Conservation (phyloP, 2,797 vertebrate species). For the Eulemur albifrons region DNA sequence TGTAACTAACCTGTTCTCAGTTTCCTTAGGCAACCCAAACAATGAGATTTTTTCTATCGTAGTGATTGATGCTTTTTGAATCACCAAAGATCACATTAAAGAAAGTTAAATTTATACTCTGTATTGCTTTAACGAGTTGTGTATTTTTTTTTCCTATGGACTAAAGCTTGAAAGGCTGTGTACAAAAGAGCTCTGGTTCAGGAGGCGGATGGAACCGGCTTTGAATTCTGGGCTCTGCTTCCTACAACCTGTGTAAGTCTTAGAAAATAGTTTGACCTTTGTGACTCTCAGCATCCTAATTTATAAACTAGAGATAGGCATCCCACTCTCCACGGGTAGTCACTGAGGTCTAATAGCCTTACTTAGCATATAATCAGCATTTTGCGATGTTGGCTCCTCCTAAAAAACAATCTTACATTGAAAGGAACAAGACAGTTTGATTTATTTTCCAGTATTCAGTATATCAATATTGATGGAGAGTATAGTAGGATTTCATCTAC, state of each 20-base stretch:
- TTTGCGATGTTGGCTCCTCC: background rate
- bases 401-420: background rate
- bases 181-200: background rate
- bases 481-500: background rate
- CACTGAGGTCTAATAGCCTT: background rate
- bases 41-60: background rate
- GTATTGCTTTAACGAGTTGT: background rate
- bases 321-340: background rate
- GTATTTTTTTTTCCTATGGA: background rate
- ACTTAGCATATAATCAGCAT: background rate
- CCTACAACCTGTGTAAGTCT: background rate
- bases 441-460: background rate
- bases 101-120: background rate
- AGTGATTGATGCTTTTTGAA: conserved; percentile 10
- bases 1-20: background rate
- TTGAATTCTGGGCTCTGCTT: conserved; percentile 6
- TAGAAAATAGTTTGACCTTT: background rate
- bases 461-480: background rate
- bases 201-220: background rate
- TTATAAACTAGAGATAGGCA: background rate
- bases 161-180: background rate
- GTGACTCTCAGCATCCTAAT: background rate
- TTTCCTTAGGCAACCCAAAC: background rate
- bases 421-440: background rate
- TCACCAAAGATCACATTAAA: background rate